Percentiles rank a stretch among this genome's conserved stretches.
Conservation (phyloP, 2,113 vertebrate species). For the Amblyornis subalaris region DNA sequence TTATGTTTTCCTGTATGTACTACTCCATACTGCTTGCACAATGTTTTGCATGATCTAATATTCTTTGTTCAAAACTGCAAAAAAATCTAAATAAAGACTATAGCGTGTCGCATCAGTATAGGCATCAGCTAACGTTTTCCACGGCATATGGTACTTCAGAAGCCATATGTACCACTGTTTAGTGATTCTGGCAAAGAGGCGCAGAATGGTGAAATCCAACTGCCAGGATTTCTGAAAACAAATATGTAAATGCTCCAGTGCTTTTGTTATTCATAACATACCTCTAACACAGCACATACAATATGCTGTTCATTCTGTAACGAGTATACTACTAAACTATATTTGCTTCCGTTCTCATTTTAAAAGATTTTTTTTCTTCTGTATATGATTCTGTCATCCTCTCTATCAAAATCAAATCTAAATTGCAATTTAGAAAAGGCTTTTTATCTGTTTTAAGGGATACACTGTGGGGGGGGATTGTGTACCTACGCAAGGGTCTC, state of each 20-base stretch:
- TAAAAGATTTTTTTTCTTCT: constrained; percentile 21
- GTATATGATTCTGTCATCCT: not conserved
- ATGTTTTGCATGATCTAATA: constrained; percentile 79
- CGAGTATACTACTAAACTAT: constrained; percentile 67
- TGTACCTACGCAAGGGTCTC: not conserved
- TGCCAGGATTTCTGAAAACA: constrained; percentile 94
- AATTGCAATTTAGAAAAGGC: not conserved
- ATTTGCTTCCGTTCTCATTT: constrained; percentile 56
- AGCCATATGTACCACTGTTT: constrained; percentile 99
- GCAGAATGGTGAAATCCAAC: constrained; percentile 93
- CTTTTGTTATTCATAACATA: constrained; percentile 89
- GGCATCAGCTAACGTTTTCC: constrained; percentile 93
- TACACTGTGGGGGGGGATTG: not conserved
- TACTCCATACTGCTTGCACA: constrained; percentile 74
- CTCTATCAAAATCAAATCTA: not conserved
- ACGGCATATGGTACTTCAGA: constrained; percentile 99
- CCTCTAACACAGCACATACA: constrained; percentile 84
- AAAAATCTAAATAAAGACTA: constrained; percentile 80
- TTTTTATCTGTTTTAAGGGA: not conserved
- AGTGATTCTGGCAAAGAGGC: constrained; percentile 96
- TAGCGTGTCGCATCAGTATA: constrained; percentile 85
- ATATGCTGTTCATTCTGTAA: constrained; percentile 83
- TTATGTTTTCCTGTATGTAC: constrained; percentile 44
- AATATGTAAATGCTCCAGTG: constrained; percentile 90
- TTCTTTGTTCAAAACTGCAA: constrained; percentile 83